Evolutionary conservation across 2,113 vertebrate species (phyloP), one percentile per base, ranked within the genome.

Genomic region (Ptychochromis oligacanthus): DNA sequence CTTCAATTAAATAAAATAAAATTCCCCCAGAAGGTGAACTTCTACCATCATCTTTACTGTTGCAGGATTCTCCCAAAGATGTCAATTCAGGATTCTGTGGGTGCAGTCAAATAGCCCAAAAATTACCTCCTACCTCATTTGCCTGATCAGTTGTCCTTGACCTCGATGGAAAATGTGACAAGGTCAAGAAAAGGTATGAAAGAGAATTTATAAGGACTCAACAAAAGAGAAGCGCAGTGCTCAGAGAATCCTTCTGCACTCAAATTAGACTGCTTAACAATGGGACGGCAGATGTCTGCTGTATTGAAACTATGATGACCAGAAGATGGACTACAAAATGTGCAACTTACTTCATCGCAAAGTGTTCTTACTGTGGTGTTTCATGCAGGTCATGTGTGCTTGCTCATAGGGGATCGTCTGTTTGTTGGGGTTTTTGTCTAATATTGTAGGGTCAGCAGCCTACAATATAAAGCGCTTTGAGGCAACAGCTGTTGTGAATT

Each of bases 371-470:
- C 43, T 22, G 12, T 2, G 1, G 6, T 0, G 15, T 46, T 22
- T 70, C 43, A 0, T 0, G 43, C 24, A 31, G 43, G 24, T 70
- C 65, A 7, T 52, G n/a, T n/a, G n/a, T n/a, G n/a, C n/a, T n/a
- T n/a, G n/a, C n/a, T n/a, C n/a, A n/a, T n/a, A n/a, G n/a, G n/a
- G n/a, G n/a, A n/a, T n/a, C n/a, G n/a, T n/a, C n/a, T n/a, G n/a
- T n/a, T n/a, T n/a, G n/a, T n/a, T n/a, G n/a, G n/a, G n/a, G n/a
- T n/a, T n/a, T n/a, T n/a, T n/a, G n/a, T n/a, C n/a, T n/a, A n/a
- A n/a, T n/a, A n/a, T n/a, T n/a, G n/a, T n/a, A n/a, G n/a, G n/a
- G n/a, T n/a, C n/a, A n/a, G n/a, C n/a, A n/a, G n/a, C n/a, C n/a
- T n/a, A n/a, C n/a, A n/a, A n/a, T n/a, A n/a, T n/a, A n/a, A n/a